Conservation (phyloP, 2,888 invertebrate species). For the Chrysopilus asiliformis region DNA sequence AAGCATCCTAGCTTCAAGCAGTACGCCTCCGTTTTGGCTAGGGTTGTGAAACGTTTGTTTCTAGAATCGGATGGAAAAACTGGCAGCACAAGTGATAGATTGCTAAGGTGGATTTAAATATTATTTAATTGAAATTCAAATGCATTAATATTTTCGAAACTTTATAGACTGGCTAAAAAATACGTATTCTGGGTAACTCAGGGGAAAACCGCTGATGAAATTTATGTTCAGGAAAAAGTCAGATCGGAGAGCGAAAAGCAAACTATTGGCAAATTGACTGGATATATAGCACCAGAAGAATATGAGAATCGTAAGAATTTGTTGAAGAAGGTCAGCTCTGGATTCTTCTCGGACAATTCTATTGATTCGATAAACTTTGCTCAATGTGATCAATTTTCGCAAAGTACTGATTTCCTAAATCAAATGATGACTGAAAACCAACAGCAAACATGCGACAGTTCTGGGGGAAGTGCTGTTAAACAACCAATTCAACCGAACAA, state of each 20-base stretch:
- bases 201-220: slow-evolving; percentile 51
- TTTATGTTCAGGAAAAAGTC: slow-evolving; percentile 32
- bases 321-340: slow-evolving; percentile 1
- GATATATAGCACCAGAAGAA: slow-evolving; percentile 32
- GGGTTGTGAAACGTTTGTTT: slow-evolving; percentile 50
- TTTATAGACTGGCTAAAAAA: slow-evolving; percentile 45
- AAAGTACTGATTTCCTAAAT: slow-evolving; percentile 5
- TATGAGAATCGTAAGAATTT: slow-evolving; percentile 24
- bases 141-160: background rate
- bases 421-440: background rate
- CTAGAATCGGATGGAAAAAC: slow-evolving; percentile 42
- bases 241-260: slow-evolving; percentile 24
- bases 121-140: slow-evolving; percentile 1
- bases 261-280: slow-evolving; percentile 20
- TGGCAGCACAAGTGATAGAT: slow-evolving; percentile 56
- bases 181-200: slow-evolving; percentile 51
- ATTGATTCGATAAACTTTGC: slow-evolving; percentile 23
- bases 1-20: slow-evolving; percentile 55
- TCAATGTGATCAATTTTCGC: slow-evolving; percentile 15
- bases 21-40: slow-evolving; percentile 52
- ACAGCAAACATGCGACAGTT: too few relatives aligned
- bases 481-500: slow-evolving; percentile 22
- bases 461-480: slow-evolving; percentile 9
- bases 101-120: slow-evolving; percentile 43
- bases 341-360: slow-evolving; percentile 23